Evolutionary conservation across 1,140 invertebrate genomes (phyloP).

Genomic region (Mylabris phalerata): DNA sequence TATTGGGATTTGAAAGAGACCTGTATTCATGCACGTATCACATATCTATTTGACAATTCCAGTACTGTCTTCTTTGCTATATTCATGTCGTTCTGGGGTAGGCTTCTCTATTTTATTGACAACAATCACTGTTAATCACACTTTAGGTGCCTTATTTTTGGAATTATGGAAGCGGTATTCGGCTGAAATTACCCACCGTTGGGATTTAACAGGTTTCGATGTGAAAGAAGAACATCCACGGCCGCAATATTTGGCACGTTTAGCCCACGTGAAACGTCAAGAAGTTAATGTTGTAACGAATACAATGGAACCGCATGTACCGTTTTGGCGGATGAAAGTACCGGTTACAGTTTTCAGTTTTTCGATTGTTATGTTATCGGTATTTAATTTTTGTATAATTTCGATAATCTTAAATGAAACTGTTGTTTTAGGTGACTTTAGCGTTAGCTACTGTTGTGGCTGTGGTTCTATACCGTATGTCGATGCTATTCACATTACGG

Average conservation of each 20-base stretch:
- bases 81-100: constrained; percentile 96
- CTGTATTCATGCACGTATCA: constrained; percentile 78
- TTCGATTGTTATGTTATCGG: constrained; percentile 73
- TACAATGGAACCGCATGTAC: constrained; percentile 71
- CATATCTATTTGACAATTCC: constrained; percentile 93
- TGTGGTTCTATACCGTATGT: constrained; percentile 89
- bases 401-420: not conserved
- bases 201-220: constrained; percentile 85
- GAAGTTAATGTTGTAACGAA: constrained; percentile 70
- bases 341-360: constrained; percentile 79
- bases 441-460: constrained; percentile 82
- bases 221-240: constrained; percentile 81
- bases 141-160: constrained; percentile 52
- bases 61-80: constrained; percentile 90
- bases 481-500: constrained; percentile 65
- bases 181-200: constrained; percentile 82
- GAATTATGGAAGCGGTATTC: constrained; percentile 95
- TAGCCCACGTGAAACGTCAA: constrained; percentile 65
- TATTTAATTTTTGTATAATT: constrained; percentile 39
- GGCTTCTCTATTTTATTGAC: constrained; percentile 25
- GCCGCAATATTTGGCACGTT: constrained; percentile 65
- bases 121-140: not conserved
- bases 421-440: constrained; percentile 54
- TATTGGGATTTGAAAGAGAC: constrained; percentile 85
- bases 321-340: constrained; percentile 81